Conservation (phyloP, 1,140 invertebrate genomes). For the Armadillidium nasatum region DNA sequence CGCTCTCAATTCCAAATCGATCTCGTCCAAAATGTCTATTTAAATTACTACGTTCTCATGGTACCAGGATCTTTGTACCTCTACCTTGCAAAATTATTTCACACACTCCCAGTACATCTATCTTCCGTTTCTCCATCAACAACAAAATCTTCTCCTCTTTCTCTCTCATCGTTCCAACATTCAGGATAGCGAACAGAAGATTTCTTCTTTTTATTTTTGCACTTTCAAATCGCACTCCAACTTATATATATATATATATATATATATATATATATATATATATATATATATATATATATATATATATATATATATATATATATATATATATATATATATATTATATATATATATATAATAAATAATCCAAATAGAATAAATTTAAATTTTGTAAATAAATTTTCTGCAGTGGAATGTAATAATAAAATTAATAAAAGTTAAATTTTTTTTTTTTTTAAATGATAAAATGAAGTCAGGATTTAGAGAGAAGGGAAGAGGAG, state of each 20-base stretch:
- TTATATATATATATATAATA: not conserved
- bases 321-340: conserved; percentile 7
- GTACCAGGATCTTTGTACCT: not conserved
- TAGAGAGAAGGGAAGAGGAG: no score
- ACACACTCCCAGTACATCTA: no score
- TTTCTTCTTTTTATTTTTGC: not conserved
- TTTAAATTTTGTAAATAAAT: no score
- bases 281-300: conserved; percentile 3
- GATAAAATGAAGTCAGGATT: no score
- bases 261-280: conserved; percentile 13
- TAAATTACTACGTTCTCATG: not conserved
- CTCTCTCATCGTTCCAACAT: no score
- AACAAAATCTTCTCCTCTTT: not conserved
- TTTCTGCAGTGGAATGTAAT: no score
- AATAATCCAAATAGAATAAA: no score
- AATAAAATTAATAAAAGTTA: no score
- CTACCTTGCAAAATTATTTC: not conserved
- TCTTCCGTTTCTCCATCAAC: conserved; percentile 1
- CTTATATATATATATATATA: not conserved
- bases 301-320: conserved; percentile 13
- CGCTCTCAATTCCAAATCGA: no score
- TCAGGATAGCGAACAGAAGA: no score
- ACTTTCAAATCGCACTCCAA: not conserved
- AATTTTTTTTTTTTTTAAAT: no score
- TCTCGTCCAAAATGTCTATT: no score